phyloP scores from a whole-genome alignment of 2,888 invertebrate genomes.

The Harmothoe impar region DNA sequence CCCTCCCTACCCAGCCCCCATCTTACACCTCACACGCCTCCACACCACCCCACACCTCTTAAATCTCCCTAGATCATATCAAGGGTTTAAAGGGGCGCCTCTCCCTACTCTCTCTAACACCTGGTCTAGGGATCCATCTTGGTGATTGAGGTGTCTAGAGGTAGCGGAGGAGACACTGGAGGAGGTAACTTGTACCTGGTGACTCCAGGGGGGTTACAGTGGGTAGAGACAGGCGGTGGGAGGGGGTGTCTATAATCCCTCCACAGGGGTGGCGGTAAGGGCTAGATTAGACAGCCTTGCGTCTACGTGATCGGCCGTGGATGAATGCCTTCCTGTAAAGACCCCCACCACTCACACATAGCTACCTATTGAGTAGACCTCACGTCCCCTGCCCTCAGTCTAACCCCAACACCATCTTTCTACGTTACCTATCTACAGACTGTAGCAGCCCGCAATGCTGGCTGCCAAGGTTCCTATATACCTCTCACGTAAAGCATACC shows the following conservation, averaged over 20 bases:
- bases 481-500: too few species aligned
- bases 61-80: too few species aligned
- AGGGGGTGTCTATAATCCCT: neutral
- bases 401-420: neutral
- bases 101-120: too few species aligned
- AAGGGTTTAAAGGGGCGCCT: neutral
- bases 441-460: too few species aligned
- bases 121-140: neutral
- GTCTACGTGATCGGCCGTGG: neutral
- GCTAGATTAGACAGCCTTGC: neutral
- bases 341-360: neutral
- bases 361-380: neutral
- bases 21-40: neutral
- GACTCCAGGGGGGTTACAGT: neutral
- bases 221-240: neutral
- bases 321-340: neutral
- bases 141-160: constrained; percentile 13
- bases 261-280: neutral
- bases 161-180: neutral
- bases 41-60: neutral
- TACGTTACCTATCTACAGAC: neutral
- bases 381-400: neutral
- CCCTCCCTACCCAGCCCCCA: neutral
- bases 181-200: constrained; percentile 16
- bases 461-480: too few species aligned